Conservation (phyloP, 2,888 invertebrate genomes). For the Drosophila nr. perissopoda region DNA sequence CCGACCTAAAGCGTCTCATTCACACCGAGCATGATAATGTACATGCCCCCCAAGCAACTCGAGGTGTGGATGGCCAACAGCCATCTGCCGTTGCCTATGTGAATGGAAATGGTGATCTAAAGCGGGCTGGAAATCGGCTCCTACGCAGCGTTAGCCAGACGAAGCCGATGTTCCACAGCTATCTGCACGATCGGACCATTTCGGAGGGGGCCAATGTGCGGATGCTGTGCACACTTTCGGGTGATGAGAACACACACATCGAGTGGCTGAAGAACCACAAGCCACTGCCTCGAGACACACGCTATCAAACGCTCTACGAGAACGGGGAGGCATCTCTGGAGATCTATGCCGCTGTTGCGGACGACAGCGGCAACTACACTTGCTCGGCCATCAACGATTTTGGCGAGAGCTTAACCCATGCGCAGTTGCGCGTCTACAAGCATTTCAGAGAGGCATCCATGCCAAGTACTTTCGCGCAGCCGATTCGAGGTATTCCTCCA, state of each 20-base stretch:
- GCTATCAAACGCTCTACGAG: slow-evolving; percentile 87
- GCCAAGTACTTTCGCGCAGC: slow-evolving; percentile 90
- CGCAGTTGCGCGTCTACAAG: slow-evolving; percentile 90
- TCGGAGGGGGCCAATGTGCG: slow-evolving; percentile 90
- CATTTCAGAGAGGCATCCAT: slow-evolving; percentile 89
- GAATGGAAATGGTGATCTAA: slow-evolving; percentile 55
- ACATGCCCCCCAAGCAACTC: neutral
- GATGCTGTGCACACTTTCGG: slow-evolving; percentile 91
- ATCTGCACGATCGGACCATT: slow-evolving; percentile 90
- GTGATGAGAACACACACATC: slow-evolving; percentile 87
- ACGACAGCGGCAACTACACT: slow-evolving; percentile 92
- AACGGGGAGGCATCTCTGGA: slow-evolving; percentile 90
- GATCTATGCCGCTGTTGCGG: slow-evolving; percentile 88
- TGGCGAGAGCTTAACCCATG: slow-evolving; percentile 89
- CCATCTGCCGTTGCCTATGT: slow-evolving; percentile 28
- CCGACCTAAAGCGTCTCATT: slow-evolving; percentile 78
- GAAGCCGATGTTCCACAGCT: slow-evolving; percentile 90
- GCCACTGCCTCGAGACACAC: slow-evolving; percentile 86
- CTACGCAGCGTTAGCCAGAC: slow-evolving; percentile 59
- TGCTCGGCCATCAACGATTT: slow-evolving; percentile 92
- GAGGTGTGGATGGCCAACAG: slow-evolving; percentile 4
- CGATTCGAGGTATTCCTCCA: slow-evolving; percentile 88
- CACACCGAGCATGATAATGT: slow-evolving; percentile 36
- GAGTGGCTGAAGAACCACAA: slow-evolving; percentile 91
- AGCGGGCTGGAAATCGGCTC: slow-evolving; percentile 52